Conservation (phyloP, 2,113 vertebrate genomes). For the human region GRCh38 chr3:131835501-131836000, state of each 20-base stretch:
- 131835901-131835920: not conserved
- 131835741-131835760: not conserved
- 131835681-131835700: not conserved
- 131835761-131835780: not conserved
- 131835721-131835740: not conserved
- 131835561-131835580: not conserved
- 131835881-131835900: not conserved
- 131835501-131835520: too few species aligned
- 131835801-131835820: too few species aligned
- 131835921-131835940: not conserved
- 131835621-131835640: not conserved
- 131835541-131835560: not conserved
- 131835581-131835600: not conserved
- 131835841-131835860: not conserved
- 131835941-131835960: not conserved
- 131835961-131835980: not conserved
- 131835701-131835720: not conserved
- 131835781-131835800: not conserved
- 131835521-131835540: too few species aligned
- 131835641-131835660: not conserved
- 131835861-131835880: not conserved
- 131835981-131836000: not conserved
- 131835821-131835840: not conserved
- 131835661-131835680: not conserved
- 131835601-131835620: not conserved